Conservation (phyloP, 2,113 vertebrate genomes). For the Propithecus coquereli region DNA sequence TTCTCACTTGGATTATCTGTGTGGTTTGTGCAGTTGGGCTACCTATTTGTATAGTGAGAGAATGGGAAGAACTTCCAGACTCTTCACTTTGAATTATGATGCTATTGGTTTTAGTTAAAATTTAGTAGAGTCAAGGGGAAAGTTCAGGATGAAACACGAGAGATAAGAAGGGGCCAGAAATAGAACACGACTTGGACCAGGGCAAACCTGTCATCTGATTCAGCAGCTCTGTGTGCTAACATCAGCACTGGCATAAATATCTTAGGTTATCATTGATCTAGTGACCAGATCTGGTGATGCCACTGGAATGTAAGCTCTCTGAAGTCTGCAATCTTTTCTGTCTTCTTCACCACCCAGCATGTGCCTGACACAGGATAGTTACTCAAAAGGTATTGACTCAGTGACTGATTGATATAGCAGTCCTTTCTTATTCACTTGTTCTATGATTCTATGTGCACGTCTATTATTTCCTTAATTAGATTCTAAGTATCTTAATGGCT, state of each 20-base stretch:
- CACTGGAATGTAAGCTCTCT: neutral
- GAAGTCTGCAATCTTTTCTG: neutral
- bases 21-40: no score
- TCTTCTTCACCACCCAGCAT: neutral
- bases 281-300: neutral
- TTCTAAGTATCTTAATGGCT: neutral
- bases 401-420: neutral
- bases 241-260: neutral
- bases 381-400: neutral
- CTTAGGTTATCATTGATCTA: neutral
- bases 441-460: neutral
- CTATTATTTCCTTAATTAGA: neutral
- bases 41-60: neutral
- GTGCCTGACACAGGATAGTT: neutral
- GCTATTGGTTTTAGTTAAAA: neutral
- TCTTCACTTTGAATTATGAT: neutral
- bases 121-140: neutral
- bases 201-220: neutral
- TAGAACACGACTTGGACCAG: neutral
- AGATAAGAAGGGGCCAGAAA: neutral
- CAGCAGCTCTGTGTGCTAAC: neutral
- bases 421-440: neutral
- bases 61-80: neutral
- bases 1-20: neutral
- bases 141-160: neutral